Evolutionary conservation across 2,797 vertebrate genomes (phyloP).

Genomic region (Acanthurus tractus): DNA sequence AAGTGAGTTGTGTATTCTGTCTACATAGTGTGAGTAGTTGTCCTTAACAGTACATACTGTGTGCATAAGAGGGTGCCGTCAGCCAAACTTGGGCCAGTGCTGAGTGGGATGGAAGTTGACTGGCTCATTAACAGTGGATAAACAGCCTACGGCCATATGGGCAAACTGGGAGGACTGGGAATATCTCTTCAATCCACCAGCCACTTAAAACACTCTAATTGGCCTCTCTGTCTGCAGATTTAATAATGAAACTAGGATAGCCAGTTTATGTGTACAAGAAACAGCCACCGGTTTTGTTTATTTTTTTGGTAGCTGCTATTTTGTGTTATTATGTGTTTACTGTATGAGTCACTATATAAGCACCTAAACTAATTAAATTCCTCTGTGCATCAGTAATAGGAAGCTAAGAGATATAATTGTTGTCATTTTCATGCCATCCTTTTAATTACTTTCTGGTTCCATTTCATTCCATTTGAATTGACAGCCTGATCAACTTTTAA

Average conservation of each 20-base stretch:
- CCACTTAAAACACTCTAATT: constrained; percentile 81
- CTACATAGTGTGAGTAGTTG: constrained; percentile 17
- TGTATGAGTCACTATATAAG: constrained; percentile 70
- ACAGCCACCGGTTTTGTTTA: not conserved
- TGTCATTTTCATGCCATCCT: constrained; percentile 84
- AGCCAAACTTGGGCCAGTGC: constrained; percentile 34
- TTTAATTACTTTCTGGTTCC: constrained; percentile 90
- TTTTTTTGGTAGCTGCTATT: constrained; percentile 25
- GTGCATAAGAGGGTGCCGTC: constrained; percentile 47
- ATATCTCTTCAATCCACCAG: constrained; percentile 73
- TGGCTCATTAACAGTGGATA: constrained; percentile 83
- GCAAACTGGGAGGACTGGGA: constrained; percentile 80
- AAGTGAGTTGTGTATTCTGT: not conserved
- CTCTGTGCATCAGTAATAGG: constrained; percentile 80
- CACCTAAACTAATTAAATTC: constrained; percentile 85
- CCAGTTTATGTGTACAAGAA: constrained; percentile 11
- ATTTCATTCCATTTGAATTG: constrained; percentile 89
- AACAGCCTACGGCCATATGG: constrained; percentile 82
- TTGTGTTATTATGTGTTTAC: constrained; percentile 64
- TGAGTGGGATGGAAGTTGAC: constrained; percentile 75
- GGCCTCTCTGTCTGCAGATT: constrained; percentile 41
- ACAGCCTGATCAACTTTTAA: constrained; percentile 88
- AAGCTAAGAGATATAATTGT: constrained; percentile 87
- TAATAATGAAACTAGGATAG: constrained; percentile 27
- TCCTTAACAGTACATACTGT: constrained; percentile 12